phyloP scores from a whole-genome alignment of 2,888 invertebrate species.

The Exocentrus adspersus region DNA sequence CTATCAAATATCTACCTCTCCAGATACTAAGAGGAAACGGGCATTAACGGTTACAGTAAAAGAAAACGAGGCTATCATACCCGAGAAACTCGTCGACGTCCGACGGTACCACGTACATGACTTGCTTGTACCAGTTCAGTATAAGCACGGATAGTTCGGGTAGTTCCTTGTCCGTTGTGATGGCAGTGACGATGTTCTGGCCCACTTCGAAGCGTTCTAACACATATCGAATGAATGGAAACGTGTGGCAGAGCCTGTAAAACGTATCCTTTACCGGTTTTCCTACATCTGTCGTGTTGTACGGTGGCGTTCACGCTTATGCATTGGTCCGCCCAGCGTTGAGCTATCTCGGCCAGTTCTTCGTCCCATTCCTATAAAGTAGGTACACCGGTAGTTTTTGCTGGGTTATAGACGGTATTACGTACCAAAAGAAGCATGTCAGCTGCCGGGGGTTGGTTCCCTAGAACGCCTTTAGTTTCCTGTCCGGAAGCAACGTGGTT shows the following conservation, averaged over 20 bases:
- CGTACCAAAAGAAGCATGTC: constrained; percentile 45
- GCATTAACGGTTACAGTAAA: not conserved
- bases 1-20: constrained; percentile 43
- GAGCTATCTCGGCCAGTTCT: constrained; percentile 46
- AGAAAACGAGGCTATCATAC: constrained; percentile 34
- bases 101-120: constrained; percentile 42
- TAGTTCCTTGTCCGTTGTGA: constrained; percentile 33
- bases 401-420: not conserved
- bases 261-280: constrained; percentile 43
- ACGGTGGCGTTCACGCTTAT: constrained; percentile 32
- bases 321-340: constrained; percentile 50
- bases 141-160: constrained; percentile 47
- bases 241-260: too few species aligned
- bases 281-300: constrained; percentile 47
- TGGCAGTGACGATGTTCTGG: constrained; percentile 46
- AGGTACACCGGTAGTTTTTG: not conserved
- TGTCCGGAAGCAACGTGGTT: constrained; percentile 47
- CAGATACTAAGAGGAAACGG: constrained; percentile 30
- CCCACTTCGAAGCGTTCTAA: constrained; percentile 45
- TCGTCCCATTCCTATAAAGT: constrained; percentile 45
- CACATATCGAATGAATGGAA: too few species aligned
- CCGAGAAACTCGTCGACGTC: constrained; percentile 44
- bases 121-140: constrained; percentile 49
- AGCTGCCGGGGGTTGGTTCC: constrained; percentile 44
- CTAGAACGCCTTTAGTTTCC: constrained; percentile 43